These are phyloP conservation scores for Bombus turneri DNA, from an alignment of 1,140 invertebrate species.

Conservation along the genomic window DNA sequence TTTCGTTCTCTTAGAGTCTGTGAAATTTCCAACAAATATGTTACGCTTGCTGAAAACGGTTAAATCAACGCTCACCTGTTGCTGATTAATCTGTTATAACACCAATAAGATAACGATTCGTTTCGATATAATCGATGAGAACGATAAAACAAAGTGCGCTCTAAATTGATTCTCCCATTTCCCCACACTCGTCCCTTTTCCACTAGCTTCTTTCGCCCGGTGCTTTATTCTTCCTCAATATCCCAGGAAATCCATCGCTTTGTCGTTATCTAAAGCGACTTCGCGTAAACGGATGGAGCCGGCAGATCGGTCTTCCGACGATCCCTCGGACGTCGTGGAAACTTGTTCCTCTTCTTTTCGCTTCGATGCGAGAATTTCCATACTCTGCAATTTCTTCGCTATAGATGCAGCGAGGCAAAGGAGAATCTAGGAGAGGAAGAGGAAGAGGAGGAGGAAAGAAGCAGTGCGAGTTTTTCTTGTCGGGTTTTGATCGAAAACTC, in stretches of 20 bases:
- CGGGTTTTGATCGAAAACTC: background rate
- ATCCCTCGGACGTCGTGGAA: background rate
- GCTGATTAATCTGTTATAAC: background rate
- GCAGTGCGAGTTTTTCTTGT: background rate
- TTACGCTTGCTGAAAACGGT: background rate
- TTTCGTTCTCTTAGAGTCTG: background rate
- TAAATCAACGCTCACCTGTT: constrained; percentile 35
- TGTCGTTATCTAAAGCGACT: constrained; percentile 7
- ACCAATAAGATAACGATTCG: background rate
- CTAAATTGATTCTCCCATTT: background rate
- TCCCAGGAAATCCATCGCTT: constrained; percentile 36
- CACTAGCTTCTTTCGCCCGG: background rate
- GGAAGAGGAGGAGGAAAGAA: accelerated
- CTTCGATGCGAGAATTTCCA: background rate
- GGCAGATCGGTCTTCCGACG: constrained; percentile 10
- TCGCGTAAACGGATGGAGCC: constrained; percentile 33
- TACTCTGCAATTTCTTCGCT: background rate
- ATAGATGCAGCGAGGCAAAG: too few relatives aligned
- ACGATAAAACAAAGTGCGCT: background rate
- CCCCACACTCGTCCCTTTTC: background rate
- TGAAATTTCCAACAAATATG: background rate
- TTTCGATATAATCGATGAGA: background rate
- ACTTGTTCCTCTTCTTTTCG: background rate
- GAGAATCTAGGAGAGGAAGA: background rate
- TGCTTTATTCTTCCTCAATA: constrained; percentile 24